Base-by-base conservation (phyloP, 2,797 vertebrate species). In the Apogon talboti region DNA sequence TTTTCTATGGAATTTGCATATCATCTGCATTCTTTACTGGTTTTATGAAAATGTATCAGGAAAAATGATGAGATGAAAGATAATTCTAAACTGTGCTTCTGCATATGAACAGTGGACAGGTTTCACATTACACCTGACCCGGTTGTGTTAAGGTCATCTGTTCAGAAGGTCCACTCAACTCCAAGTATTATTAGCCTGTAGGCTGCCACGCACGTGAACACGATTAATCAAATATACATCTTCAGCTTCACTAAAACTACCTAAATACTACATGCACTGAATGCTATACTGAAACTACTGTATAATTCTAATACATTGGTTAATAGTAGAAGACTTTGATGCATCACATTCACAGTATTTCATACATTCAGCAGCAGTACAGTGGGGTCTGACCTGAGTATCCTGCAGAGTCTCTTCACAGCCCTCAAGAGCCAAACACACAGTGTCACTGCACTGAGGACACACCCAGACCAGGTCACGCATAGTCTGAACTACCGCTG, bases 401-500 rank as follows among this genome's bases (percentile, higher is more conserved):
- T 98, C 97, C 82, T 96, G 95, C 76, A 97, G 91, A 12, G 42
- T 86, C 11, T 96, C 96, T 70, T 97, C 96, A 41, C 96, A 97
- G 81, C 93, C 90, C 3, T 95, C 95, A 3, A 98, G 87, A 0
- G 95, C 93, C 65, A 41, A 82, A 80, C 96, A 98, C 76, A 98
- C 95, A 0, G 93, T 89, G 3, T 91, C 84, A 0, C 90, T 93
- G 78, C 95, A 96, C 86, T 97, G 96, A 41, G 97, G 96, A 85
- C 96, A 96, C 70, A 97, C 91, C 97, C 96, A 99, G 1, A 95
- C 94, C 91, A 99, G 93, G 86, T 98, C 96, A 46, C 95, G 93
- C 83, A 98, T 95, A 0, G 95, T 95, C 86, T 96, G 97, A 38
- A 98, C 92, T 57, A 98, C 97, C 0, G 94, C 98, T 99, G 76